Evolutionary conservation across 2,888 invertebrate species (phyloP), one percentile per base, ranked within the genome.

Genomic region (Anoplius nigerrimus): DNA sequence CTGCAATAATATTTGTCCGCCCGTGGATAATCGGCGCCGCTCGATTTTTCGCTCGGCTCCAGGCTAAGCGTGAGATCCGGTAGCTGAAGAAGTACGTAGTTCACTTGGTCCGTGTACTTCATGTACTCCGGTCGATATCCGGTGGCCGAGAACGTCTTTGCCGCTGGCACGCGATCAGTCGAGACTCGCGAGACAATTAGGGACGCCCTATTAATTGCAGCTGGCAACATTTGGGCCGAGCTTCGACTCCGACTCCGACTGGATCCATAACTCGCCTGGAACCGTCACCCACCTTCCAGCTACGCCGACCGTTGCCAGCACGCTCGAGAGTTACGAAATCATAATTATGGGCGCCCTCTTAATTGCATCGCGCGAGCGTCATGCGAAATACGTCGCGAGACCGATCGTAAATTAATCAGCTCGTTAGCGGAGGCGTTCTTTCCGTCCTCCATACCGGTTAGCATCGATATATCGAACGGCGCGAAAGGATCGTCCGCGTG

Each of bases 1-100:
- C 59, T 70, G 69, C 34, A 67, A 76, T 72, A 76, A 76, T 78
- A 76, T 76, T 78, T 68, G 68, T 52, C 13, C 68, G 62, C 54
- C 34, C 61, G 34, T 13, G 34, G 8, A 13, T 34, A 59, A 34
- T 20, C 74, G 74, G 62, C 71, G 34, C 34, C 11, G 71, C n/a
- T 20, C 20, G 22, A 52, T 52, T 52, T 52, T 52, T 22, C 20
- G 18, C 20, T 45, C 24, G 24, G 24, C 24, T 24, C n/a, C n/a
- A n/a, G n/a, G n/a, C n/a, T n/a, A n/a, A n/a, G n/a, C n/a, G n/a
- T n/a, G n/a, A n/a, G n/a, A 6, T 27, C 27, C 4, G 27, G 46
- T n/a, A 3, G 46, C 46, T 3, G 15, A 46, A 16, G 4, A 46
- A 46, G 2, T 27, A 46, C n/a, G 46, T 5, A 16, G 16, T 46